Base-by-base conservation (phyloP, 2,888 invertebrate species). In the Zonitis immaculata region DNA sequence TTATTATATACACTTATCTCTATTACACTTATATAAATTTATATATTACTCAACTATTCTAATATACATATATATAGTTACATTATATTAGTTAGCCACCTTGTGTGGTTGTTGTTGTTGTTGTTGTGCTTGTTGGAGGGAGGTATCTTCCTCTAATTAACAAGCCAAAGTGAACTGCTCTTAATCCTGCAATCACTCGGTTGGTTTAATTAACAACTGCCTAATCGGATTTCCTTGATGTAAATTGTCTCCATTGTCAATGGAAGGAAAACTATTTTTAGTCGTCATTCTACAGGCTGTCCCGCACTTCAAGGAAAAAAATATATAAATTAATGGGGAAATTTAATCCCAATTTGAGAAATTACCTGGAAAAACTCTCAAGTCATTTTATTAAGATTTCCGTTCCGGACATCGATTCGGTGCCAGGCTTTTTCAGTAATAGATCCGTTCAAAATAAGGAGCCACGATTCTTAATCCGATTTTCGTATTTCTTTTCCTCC, bases 391-490 rank as follows among this genome's bases (percentile, higher is more conserved):
- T 60, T 58, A 66, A 69, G 68, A 71, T 71, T 70, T 70, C 70
- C 71, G 68, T 67, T 59, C 69, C 69, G 71, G 71, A 71, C n/a
- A n/a, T n/a, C n/a, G n/a, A 68, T 65, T 63, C 66, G 73, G 73
- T 72, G 73, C 72, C 72, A 70, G 67, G 35, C 35, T 58, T 61
- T 62, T n/a, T 59, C 63, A 60, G 68, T 70, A 70, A 72, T 71
- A 71, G 71, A 72, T 71, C n/a, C 68, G 70, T 65, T 64, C 66
- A 62, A n/a, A n/a, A n/a, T n/a, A n/a, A 35, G 35, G 65, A 68
- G 69, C 69, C 71, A 66, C 67, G 62, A 66, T 66, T 67, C 67
- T 66, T 73, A 72, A 73, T 73, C 71, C 67, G 71, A 73, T 72
- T 68, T 72, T 62, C 64, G 60, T 61, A 62, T 63, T 59, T 53